Evolutionary conservation across 2,797 vertebrate genomes (phyloP).

Genomic region (Phataginus tetradactyla): DNA sequence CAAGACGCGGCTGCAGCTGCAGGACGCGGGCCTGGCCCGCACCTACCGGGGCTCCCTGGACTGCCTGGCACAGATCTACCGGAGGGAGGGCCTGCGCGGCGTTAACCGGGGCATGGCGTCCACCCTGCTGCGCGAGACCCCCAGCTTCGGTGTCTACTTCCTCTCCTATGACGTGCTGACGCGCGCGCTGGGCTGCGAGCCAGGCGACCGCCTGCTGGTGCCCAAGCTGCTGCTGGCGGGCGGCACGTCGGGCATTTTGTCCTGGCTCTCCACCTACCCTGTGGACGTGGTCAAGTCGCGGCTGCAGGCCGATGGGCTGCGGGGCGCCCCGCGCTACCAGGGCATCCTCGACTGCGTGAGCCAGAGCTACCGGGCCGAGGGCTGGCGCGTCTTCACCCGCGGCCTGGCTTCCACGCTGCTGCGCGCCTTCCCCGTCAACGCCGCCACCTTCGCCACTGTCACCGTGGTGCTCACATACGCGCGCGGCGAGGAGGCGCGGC

Average conservation of each 20-base stretch:
- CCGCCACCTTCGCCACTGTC: constrained; percentile 96
- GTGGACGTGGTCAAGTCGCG: constrained; percentile 98
- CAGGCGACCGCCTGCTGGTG: constrained; percentile 92
- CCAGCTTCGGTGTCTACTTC: constrained; percentile 98
- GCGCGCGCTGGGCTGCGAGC: constrained; percentile 93
- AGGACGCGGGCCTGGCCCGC: constrained; percentile 93
- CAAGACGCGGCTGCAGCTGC: constrained; percentile 98
- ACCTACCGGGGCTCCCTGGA: constrained; percentile 96
- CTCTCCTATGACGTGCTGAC: constrained; percentile 94
- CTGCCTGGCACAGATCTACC: constrained; percentile 95
- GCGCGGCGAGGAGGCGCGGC: constrained; percentile 85
- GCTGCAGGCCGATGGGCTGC: constrained; percentile 95
- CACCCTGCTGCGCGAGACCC: constrained; percentile 95
- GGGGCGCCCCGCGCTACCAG: constrained; percentile 90
- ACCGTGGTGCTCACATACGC: constrained; percentile 94
- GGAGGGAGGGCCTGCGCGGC: constrained; percentile 92
- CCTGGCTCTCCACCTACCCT: constrained; percentile 97
- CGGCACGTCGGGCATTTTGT: constrained; percentile 95
- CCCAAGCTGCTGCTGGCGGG: constrained; percentile 96
- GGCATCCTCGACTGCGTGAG: constrained; percentile 94
- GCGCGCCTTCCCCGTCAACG: constrained; percentile 97
- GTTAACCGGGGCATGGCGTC: constrained; percentile 96
- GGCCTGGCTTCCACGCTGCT: constrained; percentile 97
- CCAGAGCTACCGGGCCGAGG: constrained; percentile 93
- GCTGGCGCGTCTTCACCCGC: constrained; percentile 94